These are phyloP conservation scores for Zophobas morio DNA, from an alignment of 1,140 invertebrate species.

Conservation along the genomic window DNA sequence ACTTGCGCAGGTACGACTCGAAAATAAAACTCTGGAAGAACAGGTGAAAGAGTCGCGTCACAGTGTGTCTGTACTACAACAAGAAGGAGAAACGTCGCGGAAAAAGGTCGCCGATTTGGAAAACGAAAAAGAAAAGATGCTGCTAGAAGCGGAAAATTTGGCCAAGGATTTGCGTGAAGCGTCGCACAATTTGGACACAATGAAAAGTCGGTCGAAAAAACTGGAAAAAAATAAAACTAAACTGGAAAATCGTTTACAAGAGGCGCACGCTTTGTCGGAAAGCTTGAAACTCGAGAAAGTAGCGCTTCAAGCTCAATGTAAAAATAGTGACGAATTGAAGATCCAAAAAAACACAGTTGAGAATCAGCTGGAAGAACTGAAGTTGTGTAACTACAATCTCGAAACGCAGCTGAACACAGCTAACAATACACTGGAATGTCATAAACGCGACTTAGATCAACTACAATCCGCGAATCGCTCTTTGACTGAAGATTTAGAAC, in stretches of 20 bases:
- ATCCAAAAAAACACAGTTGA: neutral
- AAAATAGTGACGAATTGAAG: slow-evolving; percentile 52
- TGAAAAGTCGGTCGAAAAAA: slow-evolving; percentile 14
- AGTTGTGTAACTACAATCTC: too few relatives aligned
- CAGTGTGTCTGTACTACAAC: neutral
- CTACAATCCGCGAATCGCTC: too few relatives aligned
- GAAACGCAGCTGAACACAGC: too few relatives aligned
- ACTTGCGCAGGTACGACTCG: neutral
- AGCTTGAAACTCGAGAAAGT: slow-evolving; percentile 48
- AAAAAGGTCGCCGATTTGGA: slow-evolving; percentile 44
- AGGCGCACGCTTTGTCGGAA: neutral
- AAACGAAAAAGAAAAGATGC: slow-evolving; percentile 37
- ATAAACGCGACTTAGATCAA: too few relatives aligned
- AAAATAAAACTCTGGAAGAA: slow-evolving; percentile 11
- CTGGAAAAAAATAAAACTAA: slow-evolving; percentile 8
- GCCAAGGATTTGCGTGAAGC: neutral
- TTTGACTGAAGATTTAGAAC: too few relatives aligned
- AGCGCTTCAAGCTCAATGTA: neutral
- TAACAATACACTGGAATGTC: too few relatives aligned
- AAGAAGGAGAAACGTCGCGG: neutral
- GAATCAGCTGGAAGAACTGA: too few relatives aligned
- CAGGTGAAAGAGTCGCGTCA: slow-evolving; percentile 13
- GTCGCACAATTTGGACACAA: neutral
- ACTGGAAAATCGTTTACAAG: neutral
- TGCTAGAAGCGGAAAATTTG: slow-evolving; percentile 23